Percentiles rank a stretch among this genome's conserved stretches.
phyloP scores from a whole-genome alignment of 2,888 invertebrate species.

The Embidobia sp. region DNA sequence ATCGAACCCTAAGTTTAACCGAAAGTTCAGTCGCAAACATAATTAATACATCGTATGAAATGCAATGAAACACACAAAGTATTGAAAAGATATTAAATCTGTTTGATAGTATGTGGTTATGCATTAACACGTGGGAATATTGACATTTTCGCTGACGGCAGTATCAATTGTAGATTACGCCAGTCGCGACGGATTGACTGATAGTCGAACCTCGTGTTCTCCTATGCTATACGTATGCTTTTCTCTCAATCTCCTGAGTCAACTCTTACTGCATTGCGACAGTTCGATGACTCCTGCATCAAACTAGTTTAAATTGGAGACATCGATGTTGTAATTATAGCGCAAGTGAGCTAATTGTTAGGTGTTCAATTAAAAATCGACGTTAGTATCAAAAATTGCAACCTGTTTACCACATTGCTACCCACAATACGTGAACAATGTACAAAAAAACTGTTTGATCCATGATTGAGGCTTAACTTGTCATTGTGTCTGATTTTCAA shows the following conservation, averaged over 20 bases:
- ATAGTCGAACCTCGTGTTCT: conserved; percentile 38
- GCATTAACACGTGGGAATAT: conserved; percentile 3
- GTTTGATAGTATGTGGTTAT: background rate
- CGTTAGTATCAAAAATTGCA: conserved; percentile 2
- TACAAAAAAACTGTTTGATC: background rate
- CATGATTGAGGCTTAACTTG: no score
- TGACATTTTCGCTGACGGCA: conserved; percentile 43
- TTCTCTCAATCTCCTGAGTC: conserved; percentile 70
- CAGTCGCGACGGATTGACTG: conserved; percentile 39
- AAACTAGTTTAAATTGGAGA: conserved; percentile 38
- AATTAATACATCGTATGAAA: conserved; percentile 41
- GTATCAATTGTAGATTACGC: conserved; percentile 45
- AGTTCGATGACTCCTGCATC: conserved; percentile 76
- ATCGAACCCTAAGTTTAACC: no score
- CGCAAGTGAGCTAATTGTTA: conserved; percentile 35
- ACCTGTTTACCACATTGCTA: conserved; percentile 11
- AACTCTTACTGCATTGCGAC: conserved; percentile 79
- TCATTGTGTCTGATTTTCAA: no score
- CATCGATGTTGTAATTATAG: conserved; percentile 52
- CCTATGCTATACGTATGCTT: conserved; percentile 47
- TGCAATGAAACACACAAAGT: conserved; percentile 41
- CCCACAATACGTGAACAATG: conserved; percentile 17
- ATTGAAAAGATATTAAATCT: conserved; percentile 1
- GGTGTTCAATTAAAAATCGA: conserved; percentile 19
- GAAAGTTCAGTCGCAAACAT: conserved; percentile 33